Evolutionary conservation across 2,888 invertebrate genomes (phyloP), one percentile per base, ranked within the genome.

Genomic region (Caenorhabditis afra): DNA sequence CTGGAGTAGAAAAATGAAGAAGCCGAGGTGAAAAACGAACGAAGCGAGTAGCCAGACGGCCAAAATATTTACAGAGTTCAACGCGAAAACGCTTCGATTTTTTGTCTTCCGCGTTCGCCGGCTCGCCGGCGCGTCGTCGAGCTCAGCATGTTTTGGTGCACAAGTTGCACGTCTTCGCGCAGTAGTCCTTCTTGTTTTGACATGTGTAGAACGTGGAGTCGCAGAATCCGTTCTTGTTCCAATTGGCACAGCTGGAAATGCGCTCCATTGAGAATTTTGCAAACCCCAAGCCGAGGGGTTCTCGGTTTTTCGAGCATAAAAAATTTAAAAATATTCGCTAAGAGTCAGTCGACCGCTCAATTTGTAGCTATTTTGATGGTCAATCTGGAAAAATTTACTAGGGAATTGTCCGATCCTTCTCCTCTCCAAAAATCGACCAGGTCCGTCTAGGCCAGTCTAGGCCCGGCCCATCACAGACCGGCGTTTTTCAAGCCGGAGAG

Each of bases 201-300:
- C 77, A 77, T 35, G 45, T 53, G 59, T 77, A 77, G 77, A 70
- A 77, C 22, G 47, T 52, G 39, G 58, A 65, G 12, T 44, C 18
- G 23, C 77, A 77, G 65, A 77, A 77, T 41, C 77, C 77, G 41
- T 77, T 77, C n/a, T 58, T 70, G 3, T 52, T 18, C 77, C 77
- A 77, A 37, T 65, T 65, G 23, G 68, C 70, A 16, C 77, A 77
- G 41, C 73, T 74, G 22, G 29, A 29, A 29, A 7, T 29, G 29
- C 29, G 29, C 29, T 29, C 29, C 29, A 29, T 29, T 29, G 29
- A 29, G 11, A 39, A 11, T 39, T 39, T 39, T n/a, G n/a, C n/a
- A n/a, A n/a, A n/a, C n/a, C n/a, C n/a, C n/a, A n/a, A n/a, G n/a
- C n/a, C n/a, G n/a, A n/a, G n/a, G n/a, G n/a, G n/a, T n/a, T n/a